Conservation (phyloP, 2,113 vertebrate genomes). For the Pluvianellus socialis region DNA sequence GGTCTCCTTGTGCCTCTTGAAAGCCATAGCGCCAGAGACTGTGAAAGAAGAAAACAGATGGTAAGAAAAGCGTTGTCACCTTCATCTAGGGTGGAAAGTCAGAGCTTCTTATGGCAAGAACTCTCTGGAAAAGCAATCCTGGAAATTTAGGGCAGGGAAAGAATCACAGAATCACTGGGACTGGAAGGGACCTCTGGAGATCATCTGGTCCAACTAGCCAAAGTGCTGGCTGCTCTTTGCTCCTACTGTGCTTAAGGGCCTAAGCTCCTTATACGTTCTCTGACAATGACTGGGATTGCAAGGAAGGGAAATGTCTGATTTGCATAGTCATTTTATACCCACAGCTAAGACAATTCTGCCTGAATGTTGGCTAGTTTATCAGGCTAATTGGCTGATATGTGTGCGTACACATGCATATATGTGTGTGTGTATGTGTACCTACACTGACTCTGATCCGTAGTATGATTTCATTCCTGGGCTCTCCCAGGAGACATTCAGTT, state of each 20-base stretch:
- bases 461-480: background rate
- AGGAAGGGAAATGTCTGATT: background rate
- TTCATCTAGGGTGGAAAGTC: background rate
- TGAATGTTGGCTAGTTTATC: background rate
- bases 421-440: background rate
- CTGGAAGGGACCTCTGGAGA: too few species aligned
- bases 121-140: background rate
- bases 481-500: background rate
- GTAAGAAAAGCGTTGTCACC: background rate
- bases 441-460: background rate
- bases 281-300: background rate
- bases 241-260: background rate
- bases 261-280: accelerated
- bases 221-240: background rate
- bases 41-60: background rate
- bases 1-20: background rate
- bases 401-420: accelerated
- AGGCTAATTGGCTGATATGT: background rate
- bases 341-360: background rate
- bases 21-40: background rate
- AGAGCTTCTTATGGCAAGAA: background rate
- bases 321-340: background rate
- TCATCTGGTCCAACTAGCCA: too few species aligned
- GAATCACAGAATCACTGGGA: too few species aligned
- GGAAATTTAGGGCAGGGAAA: background rate